Conservation (phyloP, 2,888 invertebrate genomes). For the Metacarcinus magister region DNA sequence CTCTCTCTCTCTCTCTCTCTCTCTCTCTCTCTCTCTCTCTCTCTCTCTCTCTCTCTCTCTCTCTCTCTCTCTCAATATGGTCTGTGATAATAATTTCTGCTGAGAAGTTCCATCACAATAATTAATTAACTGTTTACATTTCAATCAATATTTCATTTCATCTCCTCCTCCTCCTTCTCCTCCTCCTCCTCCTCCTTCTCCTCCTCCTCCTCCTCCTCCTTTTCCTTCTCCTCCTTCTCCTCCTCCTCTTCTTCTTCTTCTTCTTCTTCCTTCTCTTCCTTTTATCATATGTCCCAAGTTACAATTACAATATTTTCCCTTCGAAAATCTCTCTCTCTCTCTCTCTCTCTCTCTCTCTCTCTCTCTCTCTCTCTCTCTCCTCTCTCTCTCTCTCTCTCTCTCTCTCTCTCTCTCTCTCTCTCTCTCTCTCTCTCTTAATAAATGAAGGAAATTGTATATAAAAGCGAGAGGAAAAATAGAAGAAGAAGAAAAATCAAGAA, state of each 20-base stretch:
- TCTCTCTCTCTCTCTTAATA: no score
- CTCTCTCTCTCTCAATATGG: not conserved
- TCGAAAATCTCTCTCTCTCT: not conserved
- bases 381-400: conserved; percentile 44
- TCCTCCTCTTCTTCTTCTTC: no score
- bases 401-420: conserved; percentile 33
- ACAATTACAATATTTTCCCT: not conserved
- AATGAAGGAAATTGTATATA: not conserved
- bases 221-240: no score
- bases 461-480: not conserved
- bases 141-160: conserved; percentile 14
- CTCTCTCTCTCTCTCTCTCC: not conserved
- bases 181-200: not conserved
- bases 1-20: conserved; percentile 35
- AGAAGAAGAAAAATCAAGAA: not conserved
- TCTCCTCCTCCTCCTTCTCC: not conserved
- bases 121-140: not conserved
- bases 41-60: conserved; percentile 45
- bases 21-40: conserved; percentile 19
- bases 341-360: not conserved
- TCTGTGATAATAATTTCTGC: not conserved
- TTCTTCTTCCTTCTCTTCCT: not conserved
- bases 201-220: not conserved
- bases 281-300: not conserved
- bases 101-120: not conserved